Conservation (phyloP, 2,888 invertebrate species). For the Ophion ventricosus region DNA sequence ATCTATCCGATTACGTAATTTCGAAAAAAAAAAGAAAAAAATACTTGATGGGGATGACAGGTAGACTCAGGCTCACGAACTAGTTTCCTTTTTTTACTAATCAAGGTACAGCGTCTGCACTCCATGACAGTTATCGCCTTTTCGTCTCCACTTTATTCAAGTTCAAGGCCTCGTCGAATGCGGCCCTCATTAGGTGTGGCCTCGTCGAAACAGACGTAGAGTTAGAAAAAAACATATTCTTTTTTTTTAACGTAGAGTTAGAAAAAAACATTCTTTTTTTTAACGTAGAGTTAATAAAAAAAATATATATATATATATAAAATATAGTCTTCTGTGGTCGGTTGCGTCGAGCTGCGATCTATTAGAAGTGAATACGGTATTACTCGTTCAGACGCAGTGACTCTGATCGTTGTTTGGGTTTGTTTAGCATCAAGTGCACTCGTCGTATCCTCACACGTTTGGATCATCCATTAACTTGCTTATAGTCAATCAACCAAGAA, state of each 20-base stretch:
- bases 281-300: not conserved
- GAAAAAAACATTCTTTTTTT: not conserved
- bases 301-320: too few species aligned
- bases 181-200: conserved; percentile 4
- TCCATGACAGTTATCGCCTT: not conserved
- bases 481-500: not conserved
- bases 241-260: conserved; percentile 1
- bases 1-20: not conserved
- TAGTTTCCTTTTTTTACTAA: not conserved
- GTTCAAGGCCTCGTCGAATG: conserved; percentile 13
- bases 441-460: not conserved
- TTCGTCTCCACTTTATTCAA: not conserved
- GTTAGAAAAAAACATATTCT: not conserved
- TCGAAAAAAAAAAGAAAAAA: not conserved
- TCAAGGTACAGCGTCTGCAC: not conserved
- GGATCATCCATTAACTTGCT: not conserved
- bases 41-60: not conserved
- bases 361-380: not conserved
- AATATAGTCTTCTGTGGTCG: not conserved
- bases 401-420: not conserved
- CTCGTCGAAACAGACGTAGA: not conserved
- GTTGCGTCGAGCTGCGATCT: not conserved
- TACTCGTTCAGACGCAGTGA: not conserved
- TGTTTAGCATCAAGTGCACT: not conserved
- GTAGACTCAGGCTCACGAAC: not conserved